Conservation (phyloP, 2,113 vertebrate genomes). For the Monopterus albus region DNA sequence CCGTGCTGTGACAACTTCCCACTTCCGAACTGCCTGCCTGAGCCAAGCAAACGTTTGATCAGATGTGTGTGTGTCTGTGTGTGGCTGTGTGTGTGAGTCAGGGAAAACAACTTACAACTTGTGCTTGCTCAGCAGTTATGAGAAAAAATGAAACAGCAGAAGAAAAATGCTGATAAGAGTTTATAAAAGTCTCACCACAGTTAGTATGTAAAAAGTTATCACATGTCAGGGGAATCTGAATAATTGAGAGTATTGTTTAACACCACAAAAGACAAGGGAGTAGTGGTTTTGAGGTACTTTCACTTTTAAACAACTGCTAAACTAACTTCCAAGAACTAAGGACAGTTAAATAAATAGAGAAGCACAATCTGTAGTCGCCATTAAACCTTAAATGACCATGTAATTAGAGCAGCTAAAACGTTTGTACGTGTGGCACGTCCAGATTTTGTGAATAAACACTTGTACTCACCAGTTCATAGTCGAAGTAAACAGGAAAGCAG, state of each 20-base stretch:
- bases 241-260: neutral
- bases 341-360: too few relatives aligned
- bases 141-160: neutral
- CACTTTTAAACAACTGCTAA: too few relatives aligned
- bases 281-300: neutral
- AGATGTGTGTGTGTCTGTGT: slow-evolving; percentile 31
- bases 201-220: too few relatives aligned
- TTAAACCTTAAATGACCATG: too few relatives aligned
- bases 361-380: too few relatives aligned
- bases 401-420: neutral
- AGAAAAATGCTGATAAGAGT: slow-evolving; percentile 40
- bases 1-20: slow-evolving; percentile 67
- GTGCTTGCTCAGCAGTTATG: slow-evolving; percentile 54
- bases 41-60: slow-evolving; percentile 45
- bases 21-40: slow-evolving; percentile 49
- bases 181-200: neutral
- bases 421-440: slow-evolving; percentile 6
- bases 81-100: slow-evolving; percentile 14
- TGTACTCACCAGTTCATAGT: slow-evolving; percentile 68
- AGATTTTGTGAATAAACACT: slow-evolving; percentile 23
- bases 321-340: too few relatives aligned
- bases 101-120: slow-evolving; percentile 6
- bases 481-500: slow-evolving; percentile 19
- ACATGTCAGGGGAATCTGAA: neutral
- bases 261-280: too few relatives aligned